Evolutionary conservation across 2,888 invertebrate species (phyloP).

Genomic region (Noctua pronuba): DNA sequence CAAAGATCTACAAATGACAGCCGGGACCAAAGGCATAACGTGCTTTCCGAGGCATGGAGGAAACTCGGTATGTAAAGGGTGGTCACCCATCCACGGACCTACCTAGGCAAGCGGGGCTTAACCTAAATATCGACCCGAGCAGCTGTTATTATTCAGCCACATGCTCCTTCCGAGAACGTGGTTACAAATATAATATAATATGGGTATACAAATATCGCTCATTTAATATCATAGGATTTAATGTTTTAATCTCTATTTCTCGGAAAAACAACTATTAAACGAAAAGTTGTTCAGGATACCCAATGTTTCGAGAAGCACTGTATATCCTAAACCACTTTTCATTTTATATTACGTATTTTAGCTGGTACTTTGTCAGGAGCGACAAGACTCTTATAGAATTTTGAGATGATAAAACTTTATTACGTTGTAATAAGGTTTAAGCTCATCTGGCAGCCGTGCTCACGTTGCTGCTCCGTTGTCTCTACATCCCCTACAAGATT

Average conservation of each 20-base stretch:
- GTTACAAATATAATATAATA: neutral
- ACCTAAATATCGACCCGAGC: too few species aligned
- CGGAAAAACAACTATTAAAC: neutral
- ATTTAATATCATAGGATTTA: neutral
- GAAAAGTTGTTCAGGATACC: neutral
- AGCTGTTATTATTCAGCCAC: too few species aligned
- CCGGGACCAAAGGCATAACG: too few species aligned
- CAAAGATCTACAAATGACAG: too few species aligned
- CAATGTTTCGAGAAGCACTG: neutral
- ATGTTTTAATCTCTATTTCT: neutral
- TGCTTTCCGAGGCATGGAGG: too few species aligned
- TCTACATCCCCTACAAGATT: slow-evolving; percentile 58
- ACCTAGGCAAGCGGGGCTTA: too few species aligned
- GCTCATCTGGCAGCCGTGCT: slow-evolving; percentile 37
- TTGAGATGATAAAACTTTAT: slow-evolving; percentile 32
- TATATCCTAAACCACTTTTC: neutral
- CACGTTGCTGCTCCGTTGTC: slow-evolving; percentile 10
- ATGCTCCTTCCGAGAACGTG: neutral
- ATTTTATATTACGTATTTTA: slow-evolving; percentile 18
- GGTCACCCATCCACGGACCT: too few species aligned
- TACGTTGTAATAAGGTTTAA: slow-evolving; percentile 44
- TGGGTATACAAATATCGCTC: neutral
- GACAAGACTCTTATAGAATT: slow-evolving; percentile 23
- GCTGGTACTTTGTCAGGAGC: slow-evolving; percentile 24
- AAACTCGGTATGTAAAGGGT: too few species aligned